These are phyloP conservation scores for Melolontha melolontha DNA, from an alignment of 2,888 invertebrate genomes.

Conservation along the genomic window DNA sequence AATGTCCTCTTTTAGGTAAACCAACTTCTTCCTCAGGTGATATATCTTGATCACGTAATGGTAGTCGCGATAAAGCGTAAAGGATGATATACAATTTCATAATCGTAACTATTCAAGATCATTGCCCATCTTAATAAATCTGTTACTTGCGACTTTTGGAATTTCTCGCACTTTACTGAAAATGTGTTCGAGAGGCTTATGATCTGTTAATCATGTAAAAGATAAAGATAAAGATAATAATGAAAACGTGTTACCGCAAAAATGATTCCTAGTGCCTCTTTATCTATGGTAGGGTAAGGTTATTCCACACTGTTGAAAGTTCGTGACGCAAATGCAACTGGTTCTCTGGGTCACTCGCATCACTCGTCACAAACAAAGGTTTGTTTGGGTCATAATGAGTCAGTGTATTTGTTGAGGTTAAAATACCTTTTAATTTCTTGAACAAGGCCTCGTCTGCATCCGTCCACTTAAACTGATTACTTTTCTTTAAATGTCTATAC, in stretches of 20 bases:
- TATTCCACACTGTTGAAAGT: constrained; percentile 13
- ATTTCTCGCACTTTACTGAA: constrained; percentile 29
- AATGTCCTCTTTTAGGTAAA: constrained; percentile 22
- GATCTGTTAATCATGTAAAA: constrained; percentile 29
- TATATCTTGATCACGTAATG: background rate
- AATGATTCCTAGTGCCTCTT: constrained; percentile 26
- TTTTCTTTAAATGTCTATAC: too few species aligned
- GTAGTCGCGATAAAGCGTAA: constrained; percentile 7
- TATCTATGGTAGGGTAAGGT: constrained; percentile 20
- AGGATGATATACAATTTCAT: constrained; percentile 24
- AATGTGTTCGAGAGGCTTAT: constrained; percentile 31
- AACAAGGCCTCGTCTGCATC: too few species aligned
- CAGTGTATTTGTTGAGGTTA: too few species aligned
- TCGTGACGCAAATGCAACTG: constrained; percentile 17
- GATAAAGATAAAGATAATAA: constrained; percentile 31
- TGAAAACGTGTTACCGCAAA: constrained; percentile 34
- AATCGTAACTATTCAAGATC: constrained; percentile 36
- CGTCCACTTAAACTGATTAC: too few species aligned
- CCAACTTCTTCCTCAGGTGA: constrained; percentile 10
- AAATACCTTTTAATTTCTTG: too few species aligned
- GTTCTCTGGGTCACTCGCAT: too few species aligned
- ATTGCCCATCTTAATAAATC: constrained; percentile 36
- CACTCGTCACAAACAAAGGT: too few species aligned
- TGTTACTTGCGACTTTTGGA: constrained; percentile 17
- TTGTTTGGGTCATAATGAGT: too few species aligned